These are phyloP conservation scores for Xiphophorus hellerii DNA, from an alignment of 2,113 vertebrate species.

Conservation along the genomic window DNA sequence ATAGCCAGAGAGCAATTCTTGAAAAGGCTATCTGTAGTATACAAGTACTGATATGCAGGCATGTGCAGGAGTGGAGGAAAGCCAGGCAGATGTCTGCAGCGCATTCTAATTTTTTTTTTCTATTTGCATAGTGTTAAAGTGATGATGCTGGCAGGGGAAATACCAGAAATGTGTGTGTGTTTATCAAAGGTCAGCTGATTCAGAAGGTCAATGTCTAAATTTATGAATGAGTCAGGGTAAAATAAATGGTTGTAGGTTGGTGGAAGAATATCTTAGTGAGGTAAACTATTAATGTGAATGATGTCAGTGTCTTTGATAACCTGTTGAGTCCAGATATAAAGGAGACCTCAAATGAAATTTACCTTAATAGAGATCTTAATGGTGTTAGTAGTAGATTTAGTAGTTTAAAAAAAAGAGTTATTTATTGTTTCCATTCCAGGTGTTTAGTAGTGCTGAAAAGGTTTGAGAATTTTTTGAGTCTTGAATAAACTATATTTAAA, in stretches of 20 bases:
- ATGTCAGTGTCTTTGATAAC: background rate
- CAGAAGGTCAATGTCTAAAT: constrained; percentile 39
- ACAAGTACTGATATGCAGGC: no score
- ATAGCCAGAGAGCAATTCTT: background rate
- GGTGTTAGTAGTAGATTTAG: no score
- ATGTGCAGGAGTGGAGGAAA: background rate
- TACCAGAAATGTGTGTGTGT: constrained; percentile 14
- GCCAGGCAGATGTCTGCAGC: constrained; percentile 2
- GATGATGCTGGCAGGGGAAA: constrained; percentile 67
- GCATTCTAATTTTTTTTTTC: constrained; percentile 1
- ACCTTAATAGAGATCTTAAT: no score
- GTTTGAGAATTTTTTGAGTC: background rate
- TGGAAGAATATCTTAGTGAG: background rate
- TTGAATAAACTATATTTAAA: background rate
- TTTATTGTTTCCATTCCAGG: no score
- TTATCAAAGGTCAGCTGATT: constrained; percentile 65
- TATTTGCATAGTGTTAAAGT: constrained; percentile 22
- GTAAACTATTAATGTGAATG: background rate
- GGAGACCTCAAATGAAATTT: background rate
- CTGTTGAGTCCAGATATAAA: background rate
- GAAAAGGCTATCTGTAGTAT: no score
- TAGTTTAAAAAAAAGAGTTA: no score
- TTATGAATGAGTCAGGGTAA: constrained; percentile 2
- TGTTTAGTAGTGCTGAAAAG: background rate
- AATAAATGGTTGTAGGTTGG: background rate